Conservation (phyloP, 2,888 invertebrate genomes). For the Rambutsinella grinnellia region DNA sequence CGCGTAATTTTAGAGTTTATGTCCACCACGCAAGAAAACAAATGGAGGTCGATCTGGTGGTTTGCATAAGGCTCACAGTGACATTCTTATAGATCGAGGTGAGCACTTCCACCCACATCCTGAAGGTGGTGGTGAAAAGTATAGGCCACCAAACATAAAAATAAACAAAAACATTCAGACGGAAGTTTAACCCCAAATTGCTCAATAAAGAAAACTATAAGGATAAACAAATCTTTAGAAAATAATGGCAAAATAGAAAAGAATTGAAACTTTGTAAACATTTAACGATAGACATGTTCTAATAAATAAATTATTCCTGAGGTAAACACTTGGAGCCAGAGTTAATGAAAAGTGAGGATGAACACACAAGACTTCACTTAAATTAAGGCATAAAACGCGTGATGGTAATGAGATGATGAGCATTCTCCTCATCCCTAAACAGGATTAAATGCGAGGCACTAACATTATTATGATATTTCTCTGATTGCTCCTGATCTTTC, state of each 20-base stretch:
- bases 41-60: no score
- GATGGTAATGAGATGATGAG: conserved; percentile 44
- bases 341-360: conserved; percentile 6
- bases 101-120: background rate
- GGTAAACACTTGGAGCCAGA: conserved; percentile 17
- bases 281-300: background rate
- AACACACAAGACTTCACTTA: background rate
- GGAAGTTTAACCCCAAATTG: background rate
- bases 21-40: no score
- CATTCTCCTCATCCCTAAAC: background rate
- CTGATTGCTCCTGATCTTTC: conserved; percentile 42
- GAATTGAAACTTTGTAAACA: background rate
- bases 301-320: background rate
- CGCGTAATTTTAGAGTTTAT: no score
- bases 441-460: background rate
- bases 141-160: background rate
- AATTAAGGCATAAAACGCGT: conserved; percentile 32
- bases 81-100: background rate
- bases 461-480: conserved; percentile 35
- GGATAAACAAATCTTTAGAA: background rate
- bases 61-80: no score
- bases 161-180: background rate
- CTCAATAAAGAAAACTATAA: background rate
- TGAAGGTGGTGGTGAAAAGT: background rate
- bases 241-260: background rate